Percentiles rank a stretch among this genome's conserved stretches.
Evolutionary conservation across 2,888 invertebrate species (phyloP).

Genomic region (Rhabditoides inermis): DNA sequence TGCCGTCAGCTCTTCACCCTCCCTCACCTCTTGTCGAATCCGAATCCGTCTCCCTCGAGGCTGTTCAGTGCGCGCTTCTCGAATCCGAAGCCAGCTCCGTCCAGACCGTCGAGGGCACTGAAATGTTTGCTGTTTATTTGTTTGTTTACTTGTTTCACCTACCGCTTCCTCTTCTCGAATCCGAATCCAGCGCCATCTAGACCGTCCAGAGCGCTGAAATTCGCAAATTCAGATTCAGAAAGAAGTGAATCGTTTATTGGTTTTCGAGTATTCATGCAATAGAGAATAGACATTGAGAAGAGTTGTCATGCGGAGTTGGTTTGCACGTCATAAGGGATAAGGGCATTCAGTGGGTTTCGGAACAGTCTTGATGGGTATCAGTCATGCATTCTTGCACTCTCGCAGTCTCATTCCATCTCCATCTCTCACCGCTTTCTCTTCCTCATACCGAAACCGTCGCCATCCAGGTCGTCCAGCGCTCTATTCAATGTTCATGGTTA

Average conservation of each 20-base stretch:
- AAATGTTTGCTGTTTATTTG: too few relatives aligned
- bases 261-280: too few relatives aligned
- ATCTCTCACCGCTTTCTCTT: conserved; percentile 25
- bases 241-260: too few relatives aligned
- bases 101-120: conserved; percentile 22
- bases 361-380: conserved; percentile 19
- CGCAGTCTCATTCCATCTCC: too few relatives aligned
- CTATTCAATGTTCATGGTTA: too few relatives aligned
- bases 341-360: conserved; percentile 19
- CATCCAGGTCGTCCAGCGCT: too few relatives aligned
- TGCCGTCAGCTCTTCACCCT: too few relatives aligned
- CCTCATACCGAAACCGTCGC: conserved; percentile 22
- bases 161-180: conserved; percentile 23
- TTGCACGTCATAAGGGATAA: conserved; percentile 21
- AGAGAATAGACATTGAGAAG: too few relatives aligned
- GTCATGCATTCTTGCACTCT: too few relatives aligned
- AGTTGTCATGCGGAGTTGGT: conserved; percentile 11
- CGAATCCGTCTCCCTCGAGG: conserved; percentile 23
- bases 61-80: conserved; percentile 23
- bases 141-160: too few relatives aligned
- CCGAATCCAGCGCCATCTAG: conserved; percentile 24
- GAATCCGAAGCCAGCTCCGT: conserved; percentile 25
- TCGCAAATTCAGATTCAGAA: too few relatives aligned
- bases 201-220: conserved; percentile 21
- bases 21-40: conserved; percentile 15